Base-by-base conservation (phyloP, 1,140 invertebrate species). In the Drosophila sechellia region DNA sequence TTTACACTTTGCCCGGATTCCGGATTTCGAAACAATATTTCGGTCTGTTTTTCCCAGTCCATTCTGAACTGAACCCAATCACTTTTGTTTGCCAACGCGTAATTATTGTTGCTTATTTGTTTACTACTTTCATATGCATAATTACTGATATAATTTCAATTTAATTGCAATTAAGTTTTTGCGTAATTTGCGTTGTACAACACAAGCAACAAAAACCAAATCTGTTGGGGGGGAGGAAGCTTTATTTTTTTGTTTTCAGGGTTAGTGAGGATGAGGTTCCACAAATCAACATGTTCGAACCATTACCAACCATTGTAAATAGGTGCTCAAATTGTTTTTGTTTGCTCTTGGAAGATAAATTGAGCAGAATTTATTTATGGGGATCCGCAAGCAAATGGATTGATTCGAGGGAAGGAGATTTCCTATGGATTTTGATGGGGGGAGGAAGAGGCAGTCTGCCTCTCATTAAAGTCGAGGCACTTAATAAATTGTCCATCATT, bases 131-230 rank as follows among this genome's bases (percentile, higher is more conserved):
- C 70, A 76, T 83, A 87, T 89, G 71, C 83, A 79, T 84, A 89
- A 87, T 87, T 89, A 84, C 72, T 56, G 66, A 65, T 83, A 83
- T 86, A 87, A 87, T 89, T 87, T 87, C 56, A 43, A 89, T 77
- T 84, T 87, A 87, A 87, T 87, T 89, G 79, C 68, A 77, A 77
- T 84, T 87, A 77, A 89, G 89, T 83, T 81, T 78, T 78, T 69
- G 79, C 66, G 66, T 60, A 78, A 83, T 87, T 85, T 84, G 55
- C 43, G 45, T 59, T 53, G 13, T 57, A 56, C 40, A 52, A 54
- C 31, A 42, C 22, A 34, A 72, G 53, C 54, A 57, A 68, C 55
- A 52, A 25, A 81, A 57, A 72, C 55, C 48, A 25, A 81, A 63
- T 70, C 69, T 58, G 64, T 79, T n/a, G n/a, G n/a, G n/a, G 35